phyloP scores from a whole-genome alignment of 92 coral and sea anemone genomes.

The Metridium senile region DNA sequence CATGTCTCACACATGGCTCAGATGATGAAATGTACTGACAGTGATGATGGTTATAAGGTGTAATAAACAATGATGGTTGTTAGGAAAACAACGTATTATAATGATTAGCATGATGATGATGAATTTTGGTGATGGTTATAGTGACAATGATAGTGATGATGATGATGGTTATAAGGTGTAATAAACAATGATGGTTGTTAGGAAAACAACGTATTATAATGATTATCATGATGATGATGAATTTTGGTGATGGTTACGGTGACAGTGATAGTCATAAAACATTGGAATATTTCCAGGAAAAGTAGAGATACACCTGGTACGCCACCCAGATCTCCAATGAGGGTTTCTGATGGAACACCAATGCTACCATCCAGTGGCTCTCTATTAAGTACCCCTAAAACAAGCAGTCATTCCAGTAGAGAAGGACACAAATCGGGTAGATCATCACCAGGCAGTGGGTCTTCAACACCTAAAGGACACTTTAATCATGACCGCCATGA shows the following conservation, averaged over 20 bases:
- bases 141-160: background rate
- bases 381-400: slow-evolving; percentile 38
- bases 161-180: too few relatives aligned
- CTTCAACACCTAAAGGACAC: slow-evolving; percentile 62
- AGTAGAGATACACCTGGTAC: slow-evolving; percentile 36
- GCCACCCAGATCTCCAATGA: slow-evolving; percentile 44
- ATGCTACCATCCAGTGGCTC: slow-evolving; percentile 29
- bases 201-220: background rate
- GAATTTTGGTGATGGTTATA: too few relatives aligned
- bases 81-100: background rate
- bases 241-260: too few relatives aligned
- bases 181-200: too few relatives aligned
- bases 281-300: slow-evolving; percentile 7
- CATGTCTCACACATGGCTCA: too few relatives aligned
- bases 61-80: too few relatives aligned
- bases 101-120: background rate
- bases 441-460: slow-evolving; percentile 70
- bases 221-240: too few relatives aligned
- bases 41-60: too few relatives aligned
- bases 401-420: slow-evolving; percentile 46
- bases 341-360: slow-evolving; percentile 34
- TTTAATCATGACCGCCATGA: slow-evolving; percentile 23
- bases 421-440: slow-evolving; percentile 53
- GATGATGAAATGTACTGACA: too few relatives aligned
- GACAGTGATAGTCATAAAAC: background rate